A percentile compares a stretch with the other conserved stretches of the same genome.
Evolutionary conservation across 2,888 invertebrate genomes (phyloP).

Genomic region (Caenorhabditis panamensis): DNA sequence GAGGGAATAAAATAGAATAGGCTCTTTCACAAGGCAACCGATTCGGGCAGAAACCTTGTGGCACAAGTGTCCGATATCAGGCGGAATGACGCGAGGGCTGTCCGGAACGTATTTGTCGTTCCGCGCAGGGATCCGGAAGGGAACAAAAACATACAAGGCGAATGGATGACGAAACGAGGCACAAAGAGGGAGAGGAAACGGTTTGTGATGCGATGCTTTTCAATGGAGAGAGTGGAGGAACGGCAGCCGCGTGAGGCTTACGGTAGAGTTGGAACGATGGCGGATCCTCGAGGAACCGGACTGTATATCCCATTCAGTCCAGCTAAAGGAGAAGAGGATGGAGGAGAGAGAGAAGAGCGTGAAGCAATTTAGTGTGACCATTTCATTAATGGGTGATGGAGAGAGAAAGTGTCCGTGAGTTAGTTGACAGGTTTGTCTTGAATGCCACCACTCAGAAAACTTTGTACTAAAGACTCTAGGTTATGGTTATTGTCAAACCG

Average conservation of each 20-base stretch:
- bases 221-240: too few relatives aligned
- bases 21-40: background rate
- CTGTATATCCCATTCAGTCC: too few relatives aligned
- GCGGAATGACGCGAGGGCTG: constrained; percentile 48
- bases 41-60: too few relatives aligned
- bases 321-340: constrained; percentile 1
- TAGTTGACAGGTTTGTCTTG: too few relatives aligned
- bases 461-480: too few relatives aligned
- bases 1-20: background rate
- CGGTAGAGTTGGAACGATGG: constrained; percentile 26
- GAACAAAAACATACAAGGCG: constrained; percentile 45
- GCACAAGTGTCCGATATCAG: constrained; percentile 32
- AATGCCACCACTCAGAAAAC: too few relatives aligned
- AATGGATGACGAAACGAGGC: constrained; percentile 30
- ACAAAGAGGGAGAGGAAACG: constrained; percentile 15
- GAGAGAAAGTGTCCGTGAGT: too few relatives aligned
- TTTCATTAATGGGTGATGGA: constrained; percentile 15
- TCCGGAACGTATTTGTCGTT: constrained; percentile 59
- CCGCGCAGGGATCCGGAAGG: constrained; percentile 50
- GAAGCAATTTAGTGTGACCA: background rate
- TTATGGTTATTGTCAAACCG: too few relatives aligned
- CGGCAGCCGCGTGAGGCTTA: constrained; percentile 29
- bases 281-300: constrained; percentile 45
- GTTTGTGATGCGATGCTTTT: constrained; percentile 45
- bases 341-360: too few relatives aligned